Evolutionary conservation across 92 coral and sea anemone genomes (phyloP).

Genomic region (Desmophyllum pertusum): DNA sequence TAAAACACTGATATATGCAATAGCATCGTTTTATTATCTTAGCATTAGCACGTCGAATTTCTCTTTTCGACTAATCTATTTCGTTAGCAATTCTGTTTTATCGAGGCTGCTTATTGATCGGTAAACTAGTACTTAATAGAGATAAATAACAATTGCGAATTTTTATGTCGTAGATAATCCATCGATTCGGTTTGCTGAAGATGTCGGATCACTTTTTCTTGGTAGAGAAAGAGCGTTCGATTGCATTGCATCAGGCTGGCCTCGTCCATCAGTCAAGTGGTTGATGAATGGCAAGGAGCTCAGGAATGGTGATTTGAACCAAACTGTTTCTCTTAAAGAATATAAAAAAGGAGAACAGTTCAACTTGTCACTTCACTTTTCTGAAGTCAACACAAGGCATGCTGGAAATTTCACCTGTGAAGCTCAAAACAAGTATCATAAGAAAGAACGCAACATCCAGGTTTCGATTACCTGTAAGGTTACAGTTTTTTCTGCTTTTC

Average conservation of each 20-base stretch:
- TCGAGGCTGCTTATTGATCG: no score
- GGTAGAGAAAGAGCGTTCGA: neutral
- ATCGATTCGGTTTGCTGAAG: neutral
- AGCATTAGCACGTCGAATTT: no score
- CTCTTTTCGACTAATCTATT: no score
- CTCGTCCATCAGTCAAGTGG: conserved; percentile 1
- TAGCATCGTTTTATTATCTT: no score
- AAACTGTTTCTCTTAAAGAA: neutral
- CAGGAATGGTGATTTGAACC: neutral
- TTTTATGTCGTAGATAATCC: neutral
- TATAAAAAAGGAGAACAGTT: neutral
- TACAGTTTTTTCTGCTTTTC: neutral
- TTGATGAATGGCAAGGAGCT: neutral
- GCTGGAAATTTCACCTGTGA: conserved; percentile 15
- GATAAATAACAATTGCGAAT: no score
- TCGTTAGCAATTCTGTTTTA: no score
- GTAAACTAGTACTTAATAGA: no score
- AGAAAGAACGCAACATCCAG: neutral
- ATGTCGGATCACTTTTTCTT: neutral
- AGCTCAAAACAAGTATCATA: neutral
- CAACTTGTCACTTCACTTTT: neutral
- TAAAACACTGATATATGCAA: no score
- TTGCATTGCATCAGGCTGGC: neutral
- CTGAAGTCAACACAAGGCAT: neutral
- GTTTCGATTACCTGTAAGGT: neutral